Evolutionary conservation across 2,888 invertebrate genomes (phyloP), one percentile per base, ranked within the genome.

Genomic region (Drosophila mimetica): DNA sequence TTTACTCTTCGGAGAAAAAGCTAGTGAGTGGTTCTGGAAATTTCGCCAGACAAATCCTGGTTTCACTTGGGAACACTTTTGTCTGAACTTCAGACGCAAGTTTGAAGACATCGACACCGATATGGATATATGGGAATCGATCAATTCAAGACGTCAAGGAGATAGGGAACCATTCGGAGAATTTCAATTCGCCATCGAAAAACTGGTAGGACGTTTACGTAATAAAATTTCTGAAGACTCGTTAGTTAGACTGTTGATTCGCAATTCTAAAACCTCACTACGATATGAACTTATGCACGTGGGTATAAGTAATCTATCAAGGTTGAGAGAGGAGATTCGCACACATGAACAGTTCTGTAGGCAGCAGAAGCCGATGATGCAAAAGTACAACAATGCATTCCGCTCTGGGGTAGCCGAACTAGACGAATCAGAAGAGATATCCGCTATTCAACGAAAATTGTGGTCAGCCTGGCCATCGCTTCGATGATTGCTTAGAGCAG

Each of bases 151-250:
- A 6, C 39, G 41, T 4, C 53, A 61, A 18, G 39, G 22, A 0
- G 41, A 61, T 0, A 22, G 14, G 14, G 48, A 53, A 30, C 18
- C 47, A 1, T 66, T 59, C 18, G 65, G 59, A 8, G 59, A 63
- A 11, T 55, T 16, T 14, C 48, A 48, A 36, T 63, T 48, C 9
- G 20, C 44, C 16, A 32, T 57, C 1, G 51, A 64, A 16, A 51
- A 28, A 11, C 37, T 51, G 0, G 37, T 51, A 4, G 20, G 22
- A 7, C n/a, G 22, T 7, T 22, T 42, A 22, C 13, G 42, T 5
- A 42, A 8, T 22, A 22, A 22, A 2, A 42, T 42, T 7, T 42
- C 22, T n/a, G 22, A 42, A 42, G 42, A 42, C 7, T 42, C 22
- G 2, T 42, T 42, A 22, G 42, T 42, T 6, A 13, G n/a, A 4